phyloP scores from a whole-genome alignment of 1,140 invertebrate genomes.

The Lanistes nyassanus region DNA sequence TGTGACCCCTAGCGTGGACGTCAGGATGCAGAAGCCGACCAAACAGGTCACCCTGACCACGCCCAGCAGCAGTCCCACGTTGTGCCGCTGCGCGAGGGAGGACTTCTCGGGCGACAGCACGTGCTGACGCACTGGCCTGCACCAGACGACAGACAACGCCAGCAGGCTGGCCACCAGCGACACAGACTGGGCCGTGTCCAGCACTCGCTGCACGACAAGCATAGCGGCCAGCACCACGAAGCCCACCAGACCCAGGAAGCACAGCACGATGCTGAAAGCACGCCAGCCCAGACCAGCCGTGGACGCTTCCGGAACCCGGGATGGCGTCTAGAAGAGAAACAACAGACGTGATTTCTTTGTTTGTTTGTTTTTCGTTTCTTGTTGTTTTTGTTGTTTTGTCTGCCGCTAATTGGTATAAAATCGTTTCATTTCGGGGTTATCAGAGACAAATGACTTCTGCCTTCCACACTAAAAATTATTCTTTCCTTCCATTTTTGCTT shows the following conservation, averaged over 20 bases:
- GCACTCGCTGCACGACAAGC: constrained; percentile 15
- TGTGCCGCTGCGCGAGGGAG: constrained; percentile 13
- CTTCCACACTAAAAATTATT: too few relatives aligned
- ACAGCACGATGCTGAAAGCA: constrained; percentile 12
- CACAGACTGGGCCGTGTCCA: constrained; percentile 11
- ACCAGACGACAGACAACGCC: constrained; percentile 31
- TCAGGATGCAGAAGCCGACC: constrained; percentile 16
- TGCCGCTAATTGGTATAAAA: too few relatives aligned
- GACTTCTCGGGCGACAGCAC: constrained; percentile 14
- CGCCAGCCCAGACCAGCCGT: constrained; percentile 10
- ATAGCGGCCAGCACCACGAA: constrained; percentile 17
- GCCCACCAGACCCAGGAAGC: constrained; percentile 15
- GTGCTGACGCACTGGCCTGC: constrained; percentile 20
- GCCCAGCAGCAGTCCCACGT: constrained; percentile 14
- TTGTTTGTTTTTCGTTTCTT: too few relatives aligned
- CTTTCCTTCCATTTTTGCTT: too few relatives aligned
- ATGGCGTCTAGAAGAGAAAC: too few relatives aligned
- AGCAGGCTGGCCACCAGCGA: constrained; percentile 20
- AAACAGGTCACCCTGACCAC: constrained; percentile 16
- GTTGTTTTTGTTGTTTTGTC: too few relatives aligned
- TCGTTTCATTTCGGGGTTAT: too few relatives aligned
- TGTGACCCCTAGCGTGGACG: constrained; percentile 11
- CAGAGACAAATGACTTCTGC: too few relatives aligned
- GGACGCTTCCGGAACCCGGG: neutral
- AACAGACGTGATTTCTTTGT: too few relatives aligned